Evolutionary conservation across 2,888 invertebrate genomes (phyloP).

Genomic region (Drosophila fungiperda): DNA sequence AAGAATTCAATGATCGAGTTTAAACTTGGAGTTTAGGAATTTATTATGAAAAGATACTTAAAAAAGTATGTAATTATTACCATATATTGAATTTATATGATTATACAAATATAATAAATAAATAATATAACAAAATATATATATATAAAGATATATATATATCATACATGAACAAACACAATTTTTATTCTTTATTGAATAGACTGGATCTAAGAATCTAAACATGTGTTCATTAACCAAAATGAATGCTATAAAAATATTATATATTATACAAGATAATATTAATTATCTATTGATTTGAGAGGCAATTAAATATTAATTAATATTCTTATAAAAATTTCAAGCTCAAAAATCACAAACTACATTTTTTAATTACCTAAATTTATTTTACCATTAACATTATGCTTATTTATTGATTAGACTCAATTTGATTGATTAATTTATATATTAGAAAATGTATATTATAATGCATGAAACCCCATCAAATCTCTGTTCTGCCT

Average conservation of each 20-base stretch:
- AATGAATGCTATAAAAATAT: too few species aligned
- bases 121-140: too few species aligned
- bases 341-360: too few species aligned
- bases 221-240: not conserved
- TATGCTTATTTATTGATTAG: not conserved
- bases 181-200: not conserved
- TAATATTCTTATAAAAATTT: not conserved
- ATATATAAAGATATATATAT: too few species aligned
- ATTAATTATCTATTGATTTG: not conserved
- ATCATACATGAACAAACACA: not conserved
- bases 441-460: not conserved
- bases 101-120: not conserved
- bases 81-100: not conserved
- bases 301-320: not conserved
- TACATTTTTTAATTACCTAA: not conserved
- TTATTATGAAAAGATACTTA: not conserved
- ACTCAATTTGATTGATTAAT: not conserved
- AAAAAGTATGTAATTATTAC: not conserved
- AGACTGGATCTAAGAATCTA: not conserved
- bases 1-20: not conserved
- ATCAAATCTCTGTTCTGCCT: too few species aligned
- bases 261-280: not conserved
- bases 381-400: not conserved
- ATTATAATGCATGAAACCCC: not conserved
- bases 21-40: not conserved